phyloP scores from a whole-genome alignment of 2,888 invertebrate genomes.

The Pogonocherus hispidulus region DNA sequence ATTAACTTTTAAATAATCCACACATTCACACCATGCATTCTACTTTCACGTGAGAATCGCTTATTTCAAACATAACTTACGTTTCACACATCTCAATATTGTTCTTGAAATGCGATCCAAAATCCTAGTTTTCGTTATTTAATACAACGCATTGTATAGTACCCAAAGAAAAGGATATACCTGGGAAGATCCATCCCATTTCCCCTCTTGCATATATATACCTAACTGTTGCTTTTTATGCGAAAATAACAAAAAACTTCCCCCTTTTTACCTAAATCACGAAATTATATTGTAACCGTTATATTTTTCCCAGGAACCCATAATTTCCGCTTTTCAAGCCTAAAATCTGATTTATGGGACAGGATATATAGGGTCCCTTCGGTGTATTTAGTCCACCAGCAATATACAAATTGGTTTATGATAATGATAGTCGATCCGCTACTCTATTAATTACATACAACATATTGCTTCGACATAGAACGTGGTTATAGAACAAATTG shows the following conservation, averaged over 20 bases:
- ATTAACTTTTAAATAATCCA: too few species aligned
- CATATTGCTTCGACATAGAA: neutral
- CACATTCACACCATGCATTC: too few species aligned
- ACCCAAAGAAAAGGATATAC: neutral
- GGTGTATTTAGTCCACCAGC: neutral
- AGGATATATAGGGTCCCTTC: neutral
- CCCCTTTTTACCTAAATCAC: conserved; percentile 18
- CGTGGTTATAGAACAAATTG: too few species aligned
- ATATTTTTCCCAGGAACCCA: neutral
- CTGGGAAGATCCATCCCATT: conserved; percentile 7
- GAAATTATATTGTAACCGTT: conserved; percentile 12
- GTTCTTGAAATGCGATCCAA: neutral
- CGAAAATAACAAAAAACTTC: conserved; percentile 11
- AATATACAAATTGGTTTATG: neutral
- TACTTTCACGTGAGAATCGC: too few species aligned
- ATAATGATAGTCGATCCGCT: neutral
- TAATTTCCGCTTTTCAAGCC: neutral
- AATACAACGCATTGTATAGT: neutral
- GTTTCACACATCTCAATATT: too few species aligned
- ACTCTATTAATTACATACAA: neutral
- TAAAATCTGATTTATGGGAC: conserved; percentile 1
- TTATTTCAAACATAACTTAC: too few species aligned
- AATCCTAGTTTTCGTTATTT: neutral
- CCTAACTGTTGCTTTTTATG: neutral
- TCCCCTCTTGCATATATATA: conserved; percentile 12